Conservation (phyloP, 2,888 invertebrate genomes). For the Thymelicus acteon region DNA sequence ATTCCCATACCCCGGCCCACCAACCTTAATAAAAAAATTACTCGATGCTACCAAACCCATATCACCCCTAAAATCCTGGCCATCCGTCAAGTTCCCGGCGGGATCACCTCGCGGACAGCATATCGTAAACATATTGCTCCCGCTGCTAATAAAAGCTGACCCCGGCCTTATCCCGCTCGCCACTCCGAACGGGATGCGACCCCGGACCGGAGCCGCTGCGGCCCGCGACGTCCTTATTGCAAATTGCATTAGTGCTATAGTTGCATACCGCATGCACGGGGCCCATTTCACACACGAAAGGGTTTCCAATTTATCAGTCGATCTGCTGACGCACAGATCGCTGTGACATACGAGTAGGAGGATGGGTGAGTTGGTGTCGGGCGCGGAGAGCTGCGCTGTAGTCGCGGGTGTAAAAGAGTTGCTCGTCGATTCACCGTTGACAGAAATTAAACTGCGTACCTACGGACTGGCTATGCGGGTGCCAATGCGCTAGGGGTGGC, state of each 20-base stretch:
- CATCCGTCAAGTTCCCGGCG: slow-evolving; percentile 35
- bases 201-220: background rate
- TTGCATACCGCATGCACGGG: background rate
- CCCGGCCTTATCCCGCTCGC: slow-evolving; percentile 36
- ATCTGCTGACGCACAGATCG: background rate
- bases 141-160: slow-evolving; percentile 42
- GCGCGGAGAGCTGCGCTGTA: background rate
- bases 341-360: background rate
- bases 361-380: background rate
- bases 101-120: slow-evolving; percentile 45
- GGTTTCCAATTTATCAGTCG: slow-evolving; percentile 25
- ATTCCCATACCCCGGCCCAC: no score
- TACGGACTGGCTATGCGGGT: slow-evolving; percentile 52
- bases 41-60: background rate
- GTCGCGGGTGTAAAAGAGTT: slow-evolving; percentile 15
- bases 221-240: background rate
- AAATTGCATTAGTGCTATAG: background rate
- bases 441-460: slow-evolving; percentile 53
- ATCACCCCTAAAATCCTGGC: slow-evolving; percentile 17
- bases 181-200: slow-evolving; percentile 14
- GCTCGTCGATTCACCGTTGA: slow-evolving; percentile 46
- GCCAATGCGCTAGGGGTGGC: slow-evolving; percentile 45
- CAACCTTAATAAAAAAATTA: no score
- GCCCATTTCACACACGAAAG: slow-evolving; percentile 43
- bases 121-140: slow-evolving; percentile 55